These are phyloP conservation scores for Seriola aureovittata DNA, from an alignment of 2,113 vertebrate genomes.

Conservation along the genomic window DNA sequence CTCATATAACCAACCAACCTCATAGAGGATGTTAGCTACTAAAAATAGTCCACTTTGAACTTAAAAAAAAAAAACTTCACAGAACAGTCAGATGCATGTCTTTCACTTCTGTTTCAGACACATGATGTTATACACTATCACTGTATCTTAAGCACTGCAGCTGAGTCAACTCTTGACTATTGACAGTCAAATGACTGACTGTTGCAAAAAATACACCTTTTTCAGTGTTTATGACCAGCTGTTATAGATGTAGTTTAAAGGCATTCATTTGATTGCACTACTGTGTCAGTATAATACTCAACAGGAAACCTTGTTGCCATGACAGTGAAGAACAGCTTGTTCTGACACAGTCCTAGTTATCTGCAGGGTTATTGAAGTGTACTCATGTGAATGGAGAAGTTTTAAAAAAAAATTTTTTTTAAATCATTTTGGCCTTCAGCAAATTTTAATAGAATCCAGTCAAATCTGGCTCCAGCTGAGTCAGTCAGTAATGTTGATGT, in stretches of 20 bases:
- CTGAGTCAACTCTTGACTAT: not conserved
- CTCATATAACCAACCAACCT: too few relatives aligned
- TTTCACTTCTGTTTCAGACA: slow-evolving; percentile 36
- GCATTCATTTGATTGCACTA: not conserved
- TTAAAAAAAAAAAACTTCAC: not conserved
- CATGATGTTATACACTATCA: not conserved
- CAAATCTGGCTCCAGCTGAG: not conserved
- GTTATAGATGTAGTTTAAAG: not conserved
- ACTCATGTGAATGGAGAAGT: not conserved
- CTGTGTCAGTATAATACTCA: not conserved
- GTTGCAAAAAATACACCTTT: not conserved
- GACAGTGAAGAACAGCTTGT: not conserved
- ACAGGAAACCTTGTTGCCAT: not conserved
- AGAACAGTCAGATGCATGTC: not conserved
- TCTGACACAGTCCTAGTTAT: not conserved
- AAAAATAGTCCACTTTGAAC: not conserved
- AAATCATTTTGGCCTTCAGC: not conserved
- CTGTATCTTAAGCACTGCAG: not conserved
- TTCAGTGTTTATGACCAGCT: not conserved
- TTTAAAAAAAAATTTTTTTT: too few relatives aligned
- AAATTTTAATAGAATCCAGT: not conserved
- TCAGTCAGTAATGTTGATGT: not conserved
- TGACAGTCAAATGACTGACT: too few relatives aligned
- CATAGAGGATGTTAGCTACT: not conserved
- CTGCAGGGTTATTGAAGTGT: not conserved